These are phyloP conservation scores for Carduelis carduelis DNA, from an alignment of 2,797 vertebrate species.

Conservation along the genomic window DNA sequence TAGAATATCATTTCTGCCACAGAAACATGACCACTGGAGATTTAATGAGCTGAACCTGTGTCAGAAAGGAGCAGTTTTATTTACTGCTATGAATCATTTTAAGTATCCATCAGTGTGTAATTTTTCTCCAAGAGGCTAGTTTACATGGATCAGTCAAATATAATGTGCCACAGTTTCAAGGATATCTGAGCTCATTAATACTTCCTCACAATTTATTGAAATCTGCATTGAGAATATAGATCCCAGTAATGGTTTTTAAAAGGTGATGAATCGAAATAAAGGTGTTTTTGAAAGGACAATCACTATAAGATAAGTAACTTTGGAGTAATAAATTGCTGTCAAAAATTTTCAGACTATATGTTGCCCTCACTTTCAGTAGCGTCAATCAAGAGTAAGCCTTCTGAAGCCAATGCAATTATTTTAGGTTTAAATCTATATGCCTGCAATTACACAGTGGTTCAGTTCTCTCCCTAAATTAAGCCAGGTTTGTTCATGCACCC, in stretches of 20 bases:
- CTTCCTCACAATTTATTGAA: background rate
- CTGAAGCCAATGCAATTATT: background rate
- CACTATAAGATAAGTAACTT: background rate
- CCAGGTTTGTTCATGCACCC: background rate
- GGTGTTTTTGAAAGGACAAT: background rate
- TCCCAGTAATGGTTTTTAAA: background rate
- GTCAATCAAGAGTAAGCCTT: background rate
- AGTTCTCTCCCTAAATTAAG: background rate
- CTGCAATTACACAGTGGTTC: background rate
- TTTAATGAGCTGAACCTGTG: constrained; percentile 15
- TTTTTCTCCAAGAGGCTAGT: background rate
- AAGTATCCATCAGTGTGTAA: background rate
- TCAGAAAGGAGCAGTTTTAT: background rate
- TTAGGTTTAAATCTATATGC: background rate
- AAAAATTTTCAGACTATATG: background rate
- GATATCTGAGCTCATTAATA: background rate
- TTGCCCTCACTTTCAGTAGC: background rate
- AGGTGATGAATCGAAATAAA: background rate
- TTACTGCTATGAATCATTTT: background rate
- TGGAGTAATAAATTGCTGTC: background rate
- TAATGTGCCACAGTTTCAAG: background rate
- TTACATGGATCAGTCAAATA: background rate
- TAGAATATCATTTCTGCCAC: background rate
- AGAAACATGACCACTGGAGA: background rate
- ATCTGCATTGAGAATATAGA: background rate